Evolutionary conservation across 2,888 invertebrate genomes (phyloP), one percentile per base, ranked within the genome.

Genomic region (Zaprionus bogoriensis): DNA sequence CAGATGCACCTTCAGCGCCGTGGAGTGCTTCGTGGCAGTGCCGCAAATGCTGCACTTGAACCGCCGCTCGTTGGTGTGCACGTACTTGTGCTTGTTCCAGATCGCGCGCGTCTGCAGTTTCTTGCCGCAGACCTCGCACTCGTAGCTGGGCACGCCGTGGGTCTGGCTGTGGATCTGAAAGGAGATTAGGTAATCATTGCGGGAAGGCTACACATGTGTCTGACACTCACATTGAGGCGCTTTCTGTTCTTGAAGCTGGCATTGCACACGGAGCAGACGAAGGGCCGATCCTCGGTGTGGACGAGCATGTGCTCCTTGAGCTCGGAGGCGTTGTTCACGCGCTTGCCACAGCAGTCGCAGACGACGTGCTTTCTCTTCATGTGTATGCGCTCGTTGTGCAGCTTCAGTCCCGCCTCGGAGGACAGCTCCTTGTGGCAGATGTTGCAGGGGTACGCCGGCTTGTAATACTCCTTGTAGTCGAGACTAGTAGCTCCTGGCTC

Each of bases 231-330:
- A 50, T 87, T 87, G 1, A 91, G 76, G 6, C 90, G 72, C 2
- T 89, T 77, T 45, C 84, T 79, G 55, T 89, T 91, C 59, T 91
- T 91, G 36, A 91, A 91, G 3, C 74, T 79, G 5, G 89, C 89
- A 6, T 87, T 77, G 50, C 91, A 91, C 4, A 90, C 88, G 1
- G 89, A 75, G 72, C 92, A 92, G 12, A 90, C 87, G 64, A 89
- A 92, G 0, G 92, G 92, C 4, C 89, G 88, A 3, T 91, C 91
- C 1, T 91, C 91, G 27, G 91, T 91, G 68, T 92, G 92, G 0
- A 91, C 91, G 3, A 92, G 87, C 70, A 91, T 89, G 76, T 92
- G 92, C 63, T 92, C 92, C 20, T 89, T 91, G 1, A 92, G 78
- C 3, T 92, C 91, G 0, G 92, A 91, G 45, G 89, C 89, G 7